Evolutionary conservation across 2,797 vertebrate genomes (phyloP), one percentile per base, ranked within the genome.

Genomic region (Serranus cabrilla): DNA sequence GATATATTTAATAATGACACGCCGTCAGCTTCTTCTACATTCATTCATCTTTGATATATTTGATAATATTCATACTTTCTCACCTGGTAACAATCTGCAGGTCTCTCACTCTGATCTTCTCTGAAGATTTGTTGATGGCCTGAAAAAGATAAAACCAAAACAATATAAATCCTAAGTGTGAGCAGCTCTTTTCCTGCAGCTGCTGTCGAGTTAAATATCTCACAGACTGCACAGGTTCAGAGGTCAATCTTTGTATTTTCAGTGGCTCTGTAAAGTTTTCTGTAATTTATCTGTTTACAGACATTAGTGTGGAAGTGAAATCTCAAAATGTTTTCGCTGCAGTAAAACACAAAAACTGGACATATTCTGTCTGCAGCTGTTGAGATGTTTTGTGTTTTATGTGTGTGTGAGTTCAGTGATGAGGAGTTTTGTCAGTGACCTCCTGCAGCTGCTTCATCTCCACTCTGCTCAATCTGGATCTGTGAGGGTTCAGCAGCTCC

Each of bases 71-170:
- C 8, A n/a, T 14, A 0, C 20, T n/a, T 7, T 34, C 94, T 93
- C 85, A 98, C 98, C 97, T 97, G 91, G 94, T 95, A 7, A 99
- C 98, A 1, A 99, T 95, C 95, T 99, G 98, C 78, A 99, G 93
- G 86, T 99, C 97, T 86, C 98, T 94, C 27, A 99, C 97, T 80
- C 93, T 82, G 88, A 99, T 97, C 94, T 98, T 99, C 74, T 99
- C 96, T 46, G 97, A 97, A 0, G 97, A 97, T 3, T 84, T 80
- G 92, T 99, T 99, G 85, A 99, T 98, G 67, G 91, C 95, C 98
- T 99, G 76, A 70, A 73, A 70, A 66, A 65, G 3, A 31, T 42
- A 10, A 50, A 34, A 50, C 18, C 14, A 49, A 34, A 59, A 18
- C n/a, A 2, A 5, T n/a, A n/a, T n/a, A n/a, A n/a, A n/a, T n/a